Percentiles rank a stretch among this genome's conserved stretches.
Conservation (phyloP, 2,113 vertebrate species). For the Erpornis zantholeuca region DNA sequence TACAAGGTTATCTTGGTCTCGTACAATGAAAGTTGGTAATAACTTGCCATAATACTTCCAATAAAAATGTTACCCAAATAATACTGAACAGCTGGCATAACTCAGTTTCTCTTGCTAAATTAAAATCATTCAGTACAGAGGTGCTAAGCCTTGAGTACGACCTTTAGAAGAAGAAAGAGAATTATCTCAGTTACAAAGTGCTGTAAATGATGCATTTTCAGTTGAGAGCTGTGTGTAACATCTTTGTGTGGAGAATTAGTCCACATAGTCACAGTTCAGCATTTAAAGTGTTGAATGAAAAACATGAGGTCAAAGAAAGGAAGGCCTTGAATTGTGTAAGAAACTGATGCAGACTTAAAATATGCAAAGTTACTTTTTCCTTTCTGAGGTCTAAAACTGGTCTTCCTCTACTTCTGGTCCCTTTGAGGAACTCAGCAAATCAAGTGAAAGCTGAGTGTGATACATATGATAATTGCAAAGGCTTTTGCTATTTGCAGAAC, state of each 20-base stretch:
- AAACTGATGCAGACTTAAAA: neutral
- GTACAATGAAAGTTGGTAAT: neutral
- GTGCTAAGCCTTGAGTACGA: neutral
- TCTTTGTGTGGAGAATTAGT: neutral
- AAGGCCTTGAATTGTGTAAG: neutral
- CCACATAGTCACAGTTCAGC: neutral
- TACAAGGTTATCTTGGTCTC: neutral
- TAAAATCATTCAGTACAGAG: neutral
- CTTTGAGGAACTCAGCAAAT: neutral
- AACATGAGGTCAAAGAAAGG: neutral
- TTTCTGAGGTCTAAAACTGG: neutral
- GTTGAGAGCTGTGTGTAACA: neutral
- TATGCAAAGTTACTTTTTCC: neutral
- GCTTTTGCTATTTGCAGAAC: neutral
- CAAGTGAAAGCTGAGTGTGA: neutral
- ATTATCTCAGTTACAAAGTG: neutral
- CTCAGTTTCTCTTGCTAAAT: neutral
- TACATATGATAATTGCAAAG: neutral
- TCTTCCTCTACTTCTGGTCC: neutral
- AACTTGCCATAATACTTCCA: neutral
- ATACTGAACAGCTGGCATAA: neutral
- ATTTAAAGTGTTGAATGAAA: neutral
- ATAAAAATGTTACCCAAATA: neutral
- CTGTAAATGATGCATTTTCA: neutral
- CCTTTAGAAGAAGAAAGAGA: neutral